Base-by-base conservation (phyloP, 2,113 vertebrate genomes). In the Phoenicopterus ruber region DNA sequence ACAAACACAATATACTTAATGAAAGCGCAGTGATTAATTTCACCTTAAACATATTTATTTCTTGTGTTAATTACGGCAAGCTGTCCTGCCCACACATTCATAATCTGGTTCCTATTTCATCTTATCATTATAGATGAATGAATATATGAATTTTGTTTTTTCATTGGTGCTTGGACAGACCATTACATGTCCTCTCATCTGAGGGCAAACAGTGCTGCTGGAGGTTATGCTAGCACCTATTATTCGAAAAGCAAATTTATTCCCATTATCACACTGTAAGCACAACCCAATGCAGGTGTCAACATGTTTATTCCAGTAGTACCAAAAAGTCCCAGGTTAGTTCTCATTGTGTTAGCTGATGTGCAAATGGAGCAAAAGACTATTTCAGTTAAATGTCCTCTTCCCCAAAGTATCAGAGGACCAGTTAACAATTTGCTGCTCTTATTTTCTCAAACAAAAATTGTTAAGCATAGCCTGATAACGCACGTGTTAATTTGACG, bases 171-270 rank as follows among this genome's bases (percentile, higher is more conserved):
- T 82, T 50, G 40, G 36, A 52, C 13, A 46, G 32, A 46, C 28
- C 1, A 2, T 19, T 50, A 17, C 0, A 0, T 59, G 69, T 11
- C n/a, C 8, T 36, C 52, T 65, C 58, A 29, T 31, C 9, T 26
- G 15, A 76, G 29, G 40, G 57, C 26, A 66, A 50, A 17, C 4
- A 9, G 22, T 52, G 17, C 32, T 67, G 38, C 52, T 71, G 44
- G 31, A 42, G 18, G 11, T 36, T 77, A 17, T 5, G 24, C 44
- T n/a, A 49, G 29, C 46, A 63, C 18, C 54, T 63, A 34, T 47
- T 63, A 65, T 15, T 50, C 47, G 38, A 76, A 86, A 72, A 87
- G 13, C 31, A 49, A 72, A 82, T 52, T 63, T 50, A 63, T 17
- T 72, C 18, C 54, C 3, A 2, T 59, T 79, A 74, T 40, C 13